Evolutionary conservation across 2,797 vertebrate species (phyloP), one percentile per base, ranked within the genome.

Genomic region (Orientallactaga sibirica): DNA sequence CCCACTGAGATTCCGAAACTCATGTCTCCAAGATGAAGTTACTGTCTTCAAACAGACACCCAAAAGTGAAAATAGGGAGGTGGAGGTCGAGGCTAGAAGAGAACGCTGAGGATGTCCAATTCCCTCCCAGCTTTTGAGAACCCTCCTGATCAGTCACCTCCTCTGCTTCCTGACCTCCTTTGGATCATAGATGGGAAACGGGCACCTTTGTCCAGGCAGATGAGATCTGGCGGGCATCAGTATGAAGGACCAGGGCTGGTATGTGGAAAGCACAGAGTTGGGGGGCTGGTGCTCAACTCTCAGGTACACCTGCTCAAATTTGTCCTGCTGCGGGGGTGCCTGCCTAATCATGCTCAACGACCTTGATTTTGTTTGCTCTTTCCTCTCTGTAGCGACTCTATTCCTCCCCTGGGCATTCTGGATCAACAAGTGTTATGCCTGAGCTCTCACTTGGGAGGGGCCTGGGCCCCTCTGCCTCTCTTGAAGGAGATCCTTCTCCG

Each of bases 281-380:
- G 18, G 14, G 24, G 48, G 2, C 29, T 25, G 20, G 37, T 18
- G 14, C n/a, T 52, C 20, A 68, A 1, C 84, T 80, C 79, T 64
- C 41, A 66, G 52, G 25, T 80, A 0, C 10, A 14, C 68, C 41
- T 88, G 7, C 4, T 37, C 19, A 68, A 22, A 85, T 43, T 48
- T 64, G 5, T 61, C 12, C 64, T 27, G 64, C 2, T n/a, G 22
- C 12, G 29, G 37, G 27, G 3, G 8, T n/a, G 52, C 52, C 18
- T 24, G 43, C 25, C 12, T 62, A 18, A 41, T 16, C 41, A 29
- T 29, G 8, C n/a, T 88, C 33, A 41, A 18, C 61, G 73, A 9
- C 55, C 43, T 27, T 80, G 29, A 29, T 75, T 61, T 84, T 84
- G 5, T 78, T 88, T 92, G 87, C 41, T 61, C 70, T 86, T 90